Evolutionary conservation across 2,888 invertebrate genomes (phyloP).

Genomic region (Luperina testacea): DNA sequence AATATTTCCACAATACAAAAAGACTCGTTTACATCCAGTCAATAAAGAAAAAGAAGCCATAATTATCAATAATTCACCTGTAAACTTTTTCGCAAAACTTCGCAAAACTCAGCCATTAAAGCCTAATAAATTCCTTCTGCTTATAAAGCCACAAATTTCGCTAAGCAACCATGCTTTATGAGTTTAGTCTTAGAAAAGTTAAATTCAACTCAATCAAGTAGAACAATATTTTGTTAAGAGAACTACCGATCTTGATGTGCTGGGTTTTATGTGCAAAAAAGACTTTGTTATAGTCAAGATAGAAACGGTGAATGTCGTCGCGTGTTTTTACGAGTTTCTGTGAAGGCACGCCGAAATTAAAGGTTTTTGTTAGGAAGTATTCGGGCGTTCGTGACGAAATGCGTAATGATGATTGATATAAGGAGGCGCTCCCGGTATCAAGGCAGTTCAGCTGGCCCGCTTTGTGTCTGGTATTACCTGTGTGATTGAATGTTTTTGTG

Average conservation of each 20-base stretch:
- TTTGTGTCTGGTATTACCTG: slow-evolving; percentile 43
- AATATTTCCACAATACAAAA: neutral
- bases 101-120: slow-evolving; percentile 59
- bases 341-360: slow-evolving; percentile 66
- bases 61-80: slow-evolving; percentile 51
- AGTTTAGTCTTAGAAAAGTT: slow-evolving; percentile 58
- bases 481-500: slow-evolving; percentile 55
- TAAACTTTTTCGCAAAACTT: slow-evolving; percentile 43
- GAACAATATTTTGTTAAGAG: slow-evolving; percentile 68
- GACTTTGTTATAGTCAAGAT: slow-evolving; percentile 70
- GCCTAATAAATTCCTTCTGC: slow-evolving; percentile 56
- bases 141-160: slow-evolving; percentile 59
- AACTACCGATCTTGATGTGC: slow-evolving; percentile 69
- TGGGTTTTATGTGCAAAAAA: slow-evolving; percentile 65
- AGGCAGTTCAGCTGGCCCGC: slow-evolving; percentile 8
- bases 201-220: slow-evolving; percentile 65
- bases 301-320: slow-evolving; percentile 69
- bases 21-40: neutral
- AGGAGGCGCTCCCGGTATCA: slow-evolving; percentile 41
- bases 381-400: slow-evolving; percentile 64
- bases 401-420: slow-evolving; percentile 69
- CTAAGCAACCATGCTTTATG: slow-evolving; percentile 58
- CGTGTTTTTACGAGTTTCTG: slow-evolving; percentile 71
- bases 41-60: slow-evolving; percentile 38
- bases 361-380: slow-evolving; percentile 66